phyloP scores from a whole-genome alignment of 2,888 invertebrate species.

The Endomychus coccineus region DNA sequence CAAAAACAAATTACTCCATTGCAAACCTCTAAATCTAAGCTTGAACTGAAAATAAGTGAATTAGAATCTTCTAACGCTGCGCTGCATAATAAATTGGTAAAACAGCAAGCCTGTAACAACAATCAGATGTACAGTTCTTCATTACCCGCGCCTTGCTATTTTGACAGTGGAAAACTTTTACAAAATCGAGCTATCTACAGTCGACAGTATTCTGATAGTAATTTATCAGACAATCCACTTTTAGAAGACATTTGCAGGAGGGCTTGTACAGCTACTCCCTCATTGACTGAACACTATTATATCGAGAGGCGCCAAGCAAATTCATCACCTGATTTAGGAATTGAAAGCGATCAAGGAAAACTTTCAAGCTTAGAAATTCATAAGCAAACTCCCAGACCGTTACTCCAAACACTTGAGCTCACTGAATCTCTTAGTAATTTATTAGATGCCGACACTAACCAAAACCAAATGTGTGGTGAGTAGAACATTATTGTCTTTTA shows the following conservation, averaged over 20 bases:
- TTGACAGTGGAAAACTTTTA: background rate
- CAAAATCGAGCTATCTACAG: conserved; percentile 12
- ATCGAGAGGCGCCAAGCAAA: conserved; percentile 41
- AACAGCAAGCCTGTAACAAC: conserved; percentile 26
- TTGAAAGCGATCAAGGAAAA: conserved; percentile 71
- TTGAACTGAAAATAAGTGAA: conserved; percentile 41
- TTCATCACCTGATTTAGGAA: conserved; percentile 81
- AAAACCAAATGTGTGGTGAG: conserved; percentile 32
- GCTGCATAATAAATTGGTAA: conserved; percentile 38
- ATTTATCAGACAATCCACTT: conserved; percentile 3
- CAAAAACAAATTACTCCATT: conserved; percentile 32
- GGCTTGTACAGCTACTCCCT: conserved; percentile 6
- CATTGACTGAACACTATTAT: conserved; percentile 22
- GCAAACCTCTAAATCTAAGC: conserved; percentile 43
- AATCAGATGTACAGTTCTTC: conserved; percentile 18
- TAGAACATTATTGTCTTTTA: too few species aligned
- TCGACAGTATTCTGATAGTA: conserved; percentile 33
- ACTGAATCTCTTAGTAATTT: conserved; percentile 41
- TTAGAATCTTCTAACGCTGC: conserved; percentile 42
- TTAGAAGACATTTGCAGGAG: conserved; percentile 9
- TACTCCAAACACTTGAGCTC: conserved; percentile 44
- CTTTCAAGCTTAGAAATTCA: conserved; percentile 57
- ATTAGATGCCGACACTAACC: conserved; percentile 33
- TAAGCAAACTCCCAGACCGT: conserved; percentile 40
- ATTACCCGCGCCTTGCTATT: conserved; percentile 13